Evolutionary conservation across 2,888 invertebrate species (phyloP), one percentile per base, ranked within the genome.

Genomic region (Amphimallon solstitiale): DNA sequence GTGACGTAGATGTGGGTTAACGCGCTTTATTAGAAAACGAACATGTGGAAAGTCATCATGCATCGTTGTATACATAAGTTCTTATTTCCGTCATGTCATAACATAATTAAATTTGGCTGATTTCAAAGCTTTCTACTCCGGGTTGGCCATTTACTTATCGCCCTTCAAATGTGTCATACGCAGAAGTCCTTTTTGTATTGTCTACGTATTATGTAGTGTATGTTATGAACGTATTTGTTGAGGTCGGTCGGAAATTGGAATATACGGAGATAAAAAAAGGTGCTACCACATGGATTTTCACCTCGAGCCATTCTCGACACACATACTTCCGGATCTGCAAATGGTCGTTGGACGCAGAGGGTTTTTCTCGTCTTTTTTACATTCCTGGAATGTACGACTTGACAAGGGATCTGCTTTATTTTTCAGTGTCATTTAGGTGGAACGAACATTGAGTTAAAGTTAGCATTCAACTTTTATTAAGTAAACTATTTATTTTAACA

Each of bases 221-320:
- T 40, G 29, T 7, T 29, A 9, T 5, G 29, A 5, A 29, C 9
- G 29, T 29, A 29, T 29, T 29, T 5, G 29, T 29, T 29, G 29
- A 29, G 76, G 76, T 72, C 66, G 68, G 68, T 74, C 76, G 76
- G 76, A 77, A 75, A 77, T 77, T 76, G 74, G 74, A 75, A 76
- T 73, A 72, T 72, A 70, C 72, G 71, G 68, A 29, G 29, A 29
- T 29, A 29, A 71, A 75, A 68, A 67, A 62, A 65, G 63, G 59
- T 51, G 63, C 61, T 14, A 61, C 51, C 67, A 54, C 61, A 67
- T 65, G 65, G 66, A 64, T 29, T 29, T 29, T 29, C 29, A 29
- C 29, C 29, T 29, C 29, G 56, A 67, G 63, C 67, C 65, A 69
- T 49, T 63, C 67, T 35, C 63, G 37, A 68, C 64, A 63, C 23